These are phyloP conservation scores for Scaptomyza pallida DNA, from an alignment of 1,140 invertebrate genomes.

Conservation along the genomic window DNA sequence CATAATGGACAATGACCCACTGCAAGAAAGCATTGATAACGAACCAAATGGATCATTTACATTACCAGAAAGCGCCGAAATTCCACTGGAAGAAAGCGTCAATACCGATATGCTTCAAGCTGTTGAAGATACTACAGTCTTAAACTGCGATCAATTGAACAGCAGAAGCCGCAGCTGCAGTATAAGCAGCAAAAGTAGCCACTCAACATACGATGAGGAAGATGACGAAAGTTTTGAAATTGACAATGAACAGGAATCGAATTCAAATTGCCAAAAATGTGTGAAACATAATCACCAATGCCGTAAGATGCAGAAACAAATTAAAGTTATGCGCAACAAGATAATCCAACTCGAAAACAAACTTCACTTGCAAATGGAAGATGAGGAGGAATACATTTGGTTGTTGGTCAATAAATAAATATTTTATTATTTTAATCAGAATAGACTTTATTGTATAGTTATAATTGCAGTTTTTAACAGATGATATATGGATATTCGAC, in stretches of 20 bases:
- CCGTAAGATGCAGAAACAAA: neutral
- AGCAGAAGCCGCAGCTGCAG: neutral
- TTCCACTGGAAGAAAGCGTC: too few relatives aligned
- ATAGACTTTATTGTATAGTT: too few relatives aligned
- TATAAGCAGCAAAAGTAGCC: too few relatives aligned
- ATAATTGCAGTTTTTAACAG: too few relatives aligned
- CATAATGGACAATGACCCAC: neutral
- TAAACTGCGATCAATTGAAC: too few relatives aligned
- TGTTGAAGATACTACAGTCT: too few relatives aligned
- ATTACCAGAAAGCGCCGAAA: too few relatives aligned
- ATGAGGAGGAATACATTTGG: slow-evolving; percentile 16
- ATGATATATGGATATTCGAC: too few relatives aligned
- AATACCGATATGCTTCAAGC: too few relatives aligned
- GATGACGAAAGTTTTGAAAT: neutral
- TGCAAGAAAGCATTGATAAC: neutral
- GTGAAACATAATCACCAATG: neutral
- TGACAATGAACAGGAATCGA: neutral
- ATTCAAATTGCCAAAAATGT: neutral
- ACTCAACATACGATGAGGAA: neutral
- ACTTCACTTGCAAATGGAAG: neutral
- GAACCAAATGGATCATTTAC: too few relatives aligned
- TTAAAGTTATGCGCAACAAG: neutral
- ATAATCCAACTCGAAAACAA: slow-evolving; percentile 2
- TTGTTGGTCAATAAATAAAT: slow-evolving; percentile 28
- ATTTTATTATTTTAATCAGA: slow-evolving; percentile 8